A percentile compares a stretch with the other conserved stretches of the same genome.
These are phyloP conservation scores for Girardia tigrina DNA, from an alignment of 2,888 invertebrate species.

Conservation along the genomic window DNA sequence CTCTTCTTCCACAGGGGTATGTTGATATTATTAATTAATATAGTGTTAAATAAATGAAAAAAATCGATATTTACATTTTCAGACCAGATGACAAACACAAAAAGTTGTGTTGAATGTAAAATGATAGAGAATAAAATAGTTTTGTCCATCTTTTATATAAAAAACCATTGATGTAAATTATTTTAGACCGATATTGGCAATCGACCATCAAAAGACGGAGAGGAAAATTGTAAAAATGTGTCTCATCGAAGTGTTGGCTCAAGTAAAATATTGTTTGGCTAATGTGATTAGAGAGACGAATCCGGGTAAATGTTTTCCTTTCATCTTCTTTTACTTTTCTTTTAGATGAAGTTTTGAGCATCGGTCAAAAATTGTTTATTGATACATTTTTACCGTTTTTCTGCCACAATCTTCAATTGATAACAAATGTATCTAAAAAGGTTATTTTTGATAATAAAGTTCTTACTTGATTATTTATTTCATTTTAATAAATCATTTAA, in stretches of 20 bases:
- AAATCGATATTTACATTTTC: too few relatives aligned
- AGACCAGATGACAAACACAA: too few relatives aligned
- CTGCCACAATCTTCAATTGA: constrained; percentile 1
- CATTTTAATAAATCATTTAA: too few relatives aligned
- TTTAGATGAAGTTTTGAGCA: neutral
- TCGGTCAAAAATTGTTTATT: neutral
- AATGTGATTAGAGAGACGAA: neutral
- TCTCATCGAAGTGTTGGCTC: neutral
- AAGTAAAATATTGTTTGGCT: neutral
- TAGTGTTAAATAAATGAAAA: too few relatives aligned
- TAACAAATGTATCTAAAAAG: neutral
- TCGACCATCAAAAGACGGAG: neutral
- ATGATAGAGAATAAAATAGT: too few relatives aligned
- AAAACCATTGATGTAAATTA: too few relatives aligned
- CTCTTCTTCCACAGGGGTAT: too few relatives aligned
- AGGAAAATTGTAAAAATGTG: neutral
- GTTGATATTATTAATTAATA: too few relatives aligned
- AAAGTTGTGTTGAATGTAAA: too few relatives aligned
- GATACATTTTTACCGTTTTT: neutral
- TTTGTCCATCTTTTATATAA: too few relatives aligned
- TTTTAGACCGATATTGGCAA: neutral
- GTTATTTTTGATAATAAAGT: too few relatives aligned
- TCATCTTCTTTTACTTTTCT: neutral
- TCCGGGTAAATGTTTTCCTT: neutral
- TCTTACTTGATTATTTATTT: too few relatives aligned